Percentiles rank a stretch among this genome's conserved stretches.
These are phyloP conservation scores for Lithodes maja DNA, from an alignment of 2,888 invertebrate species.

Conservation along the genomic window DNA sequence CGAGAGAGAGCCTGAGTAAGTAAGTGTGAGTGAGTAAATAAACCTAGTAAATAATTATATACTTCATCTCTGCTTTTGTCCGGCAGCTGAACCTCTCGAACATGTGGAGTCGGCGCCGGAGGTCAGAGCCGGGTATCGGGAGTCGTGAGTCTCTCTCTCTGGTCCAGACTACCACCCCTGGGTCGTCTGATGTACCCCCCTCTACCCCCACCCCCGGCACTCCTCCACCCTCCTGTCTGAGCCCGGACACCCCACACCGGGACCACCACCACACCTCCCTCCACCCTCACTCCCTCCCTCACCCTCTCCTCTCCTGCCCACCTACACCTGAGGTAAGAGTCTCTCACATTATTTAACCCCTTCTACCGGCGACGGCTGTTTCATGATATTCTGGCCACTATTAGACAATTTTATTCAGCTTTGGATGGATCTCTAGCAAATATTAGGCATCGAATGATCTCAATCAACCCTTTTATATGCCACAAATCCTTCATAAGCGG, in stretches of 20 bases:
- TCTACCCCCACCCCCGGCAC: constrained; percentile 12
- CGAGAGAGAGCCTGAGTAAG: too few species aligned
- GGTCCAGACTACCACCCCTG: background rate
- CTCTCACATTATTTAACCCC: too few species aligned
- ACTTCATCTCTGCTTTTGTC: constrained; percentile 2
- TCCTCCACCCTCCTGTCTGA: background rate
- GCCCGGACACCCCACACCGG: constrained; percentile 19
- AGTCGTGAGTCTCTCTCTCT: constrained; percentile 40
- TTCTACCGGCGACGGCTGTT: too few species aligned
- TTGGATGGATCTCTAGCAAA: too few species aligned
- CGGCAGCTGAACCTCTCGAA: constrained; percentile 42
- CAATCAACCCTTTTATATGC: too few species aligned
- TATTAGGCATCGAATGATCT: too few species aligned
- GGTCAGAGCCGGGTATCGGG: constrained; percentile 48
- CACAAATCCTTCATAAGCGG: too few species aligned
- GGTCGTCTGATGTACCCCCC: background rate
- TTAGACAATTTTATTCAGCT: too few species aligned
- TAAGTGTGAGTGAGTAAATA: too few species aligned
- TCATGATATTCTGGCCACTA: too few species aligned
- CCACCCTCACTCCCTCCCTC: background rate
- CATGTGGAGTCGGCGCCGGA: constrained; percentile 51
- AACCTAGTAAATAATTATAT: too few species aligned
- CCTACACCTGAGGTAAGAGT: background rate
- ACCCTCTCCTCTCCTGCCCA: background rate
- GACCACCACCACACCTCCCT: background rate